A percentile compares a stretch with the other conserved stretches of the same genome.
phyloP scores from a whole-genome alignment of 2,797 vertebrate genomes.

The Vespertilio murinus region DNA sequence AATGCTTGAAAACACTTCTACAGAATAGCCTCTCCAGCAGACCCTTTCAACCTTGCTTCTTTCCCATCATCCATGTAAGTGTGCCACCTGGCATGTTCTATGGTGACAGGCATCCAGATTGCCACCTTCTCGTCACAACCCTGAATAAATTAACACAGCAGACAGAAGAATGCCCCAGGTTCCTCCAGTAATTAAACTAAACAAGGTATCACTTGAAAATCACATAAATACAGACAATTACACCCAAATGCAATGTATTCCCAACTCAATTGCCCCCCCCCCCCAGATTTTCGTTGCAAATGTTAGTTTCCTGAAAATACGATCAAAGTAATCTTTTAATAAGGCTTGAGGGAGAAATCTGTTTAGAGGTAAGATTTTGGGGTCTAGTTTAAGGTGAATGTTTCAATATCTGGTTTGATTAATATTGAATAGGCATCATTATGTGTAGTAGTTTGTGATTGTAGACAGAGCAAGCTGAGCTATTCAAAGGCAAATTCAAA shows the following conservation, averaged over 20 bases:
- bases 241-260: not conserved
- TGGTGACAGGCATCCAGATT: not conserved
- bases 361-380: not conserved
- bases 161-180: not conserved
- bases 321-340: not conserved
- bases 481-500: not conserved
- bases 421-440: not conserved
- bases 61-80: not conserved
- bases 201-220: not conserved
- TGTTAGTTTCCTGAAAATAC: not conserved
- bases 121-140: not conserved
- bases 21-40: not conserved
- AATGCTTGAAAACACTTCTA: not conserved
- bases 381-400: not conserved
- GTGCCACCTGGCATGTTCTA: not conserved
- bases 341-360: not conserved
- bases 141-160: not conserved
- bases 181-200: not conserved
- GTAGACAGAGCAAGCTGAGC: not conserved
- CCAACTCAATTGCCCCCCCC: not conserved
- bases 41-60: not conserved
- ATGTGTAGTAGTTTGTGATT: not conserved
- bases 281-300: not conserved
- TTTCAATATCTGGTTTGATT: not conserved
- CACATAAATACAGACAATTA: not conserved